Conservation (phyloP, 1,140 invertebrate genomes). For the Drosophila seguyi region DNA sequence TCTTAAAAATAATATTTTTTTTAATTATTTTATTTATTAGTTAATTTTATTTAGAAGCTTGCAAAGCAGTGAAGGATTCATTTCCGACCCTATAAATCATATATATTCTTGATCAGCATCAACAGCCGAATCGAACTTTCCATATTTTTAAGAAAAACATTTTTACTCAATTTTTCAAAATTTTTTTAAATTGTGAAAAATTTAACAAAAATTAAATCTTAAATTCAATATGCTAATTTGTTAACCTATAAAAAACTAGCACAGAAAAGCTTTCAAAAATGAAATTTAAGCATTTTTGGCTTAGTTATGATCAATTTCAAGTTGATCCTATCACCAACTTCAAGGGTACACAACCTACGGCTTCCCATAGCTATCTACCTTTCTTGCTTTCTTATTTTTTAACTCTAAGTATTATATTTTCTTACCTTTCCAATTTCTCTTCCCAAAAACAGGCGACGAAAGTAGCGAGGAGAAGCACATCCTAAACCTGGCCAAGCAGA, state of each 20-base stretch:
- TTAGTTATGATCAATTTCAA: not conserved
- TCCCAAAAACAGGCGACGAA: slow-evolving; percentile 62
- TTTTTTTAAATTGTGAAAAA: not conserved
- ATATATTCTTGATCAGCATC: not conserved
- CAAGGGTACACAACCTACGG: no score
- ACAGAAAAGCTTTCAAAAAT: not conserved
- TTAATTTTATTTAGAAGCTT: not conserved
- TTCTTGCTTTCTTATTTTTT: not conserved
- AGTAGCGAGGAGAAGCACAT: slow-evolving; percentile 65
- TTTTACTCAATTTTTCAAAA: not conserved
- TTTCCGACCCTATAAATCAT: no score
- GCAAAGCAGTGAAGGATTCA: no score
- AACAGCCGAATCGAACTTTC: not conserved
- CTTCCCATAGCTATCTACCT: not conserved
- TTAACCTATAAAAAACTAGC: not conserved
- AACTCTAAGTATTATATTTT: not conserved
- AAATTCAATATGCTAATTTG: not conserved
- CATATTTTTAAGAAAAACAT: not conserved
- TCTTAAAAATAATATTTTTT: not conserved
- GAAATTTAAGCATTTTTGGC: not conserved
- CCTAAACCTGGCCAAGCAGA: slow-evolving; percentile 89
- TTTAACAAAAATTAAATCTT: not conserved
- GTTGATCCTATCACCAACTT: no score
- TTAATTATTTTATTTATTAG: not conserved
- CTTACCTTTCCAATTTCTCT: not conserved